Evolutionary conservation across 2,797 vertebrate species (phyloP).

Genomic region (Eleutherodactylus coqui): DNA sequence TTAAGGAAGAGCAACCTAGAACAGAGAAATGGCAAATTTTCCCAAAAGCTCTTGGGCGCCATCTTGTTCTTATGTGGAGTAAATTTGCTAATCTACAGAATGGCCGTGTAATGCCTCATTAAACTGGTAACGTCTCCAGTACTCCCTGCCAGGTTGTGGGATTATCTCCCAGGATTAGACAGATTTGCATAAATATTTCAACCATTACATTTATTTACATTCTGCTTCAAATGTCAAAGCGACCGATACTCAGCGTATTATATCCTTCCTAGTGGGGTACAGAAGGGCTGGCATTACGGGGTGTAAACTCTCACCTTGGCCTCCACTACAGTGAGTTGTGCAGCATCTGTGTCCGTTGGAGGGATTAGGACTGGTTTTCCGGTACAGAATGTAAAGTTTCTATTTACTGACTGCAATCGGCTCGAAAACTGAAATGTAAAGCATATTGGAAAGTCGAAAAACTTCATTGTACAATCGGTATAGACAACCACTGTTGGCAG

Average conservation of each 20-base stretch:
- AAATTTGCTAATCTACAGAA: conserved; percentile 10
- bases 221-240: neutral
- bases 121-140: neutral
- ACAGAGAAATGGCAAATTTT: neutral
- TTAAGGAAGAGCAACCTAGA: neutral
- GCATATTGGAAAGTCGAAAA: too few relatives aligned
- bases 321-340: too few relatives aligned
- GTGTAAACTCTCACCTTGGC: too few relatives aligned
- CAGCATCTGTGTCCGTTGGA: too few relatives aligned
- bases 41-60: neutral
- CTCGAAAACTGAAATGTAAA: too few relatives aligned
- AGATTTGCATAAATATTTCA: conserved; percentile 18
- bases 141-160: conserved; percentile 13
- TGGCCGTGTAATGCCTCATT: conserved; percentile 19
- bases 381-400: too few relatives aligned
- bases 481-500: too few relatives aligned
- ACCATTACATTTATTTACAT: neutral
- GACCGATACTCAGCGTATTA: neutral
- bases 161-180: conserved; percentile 25
- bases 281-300: neutral
- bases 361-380: too few relatives aligned
- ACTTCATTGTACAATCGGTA: too few relatives aligned
- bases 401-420: too few relatives aligned
- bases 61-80: neutral
- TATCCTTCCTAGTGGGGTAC: neutral